phyloP scores from a whole-genome alignment of 2,113 vertebrate genomes.

The Sula dactylatra region DNA sequence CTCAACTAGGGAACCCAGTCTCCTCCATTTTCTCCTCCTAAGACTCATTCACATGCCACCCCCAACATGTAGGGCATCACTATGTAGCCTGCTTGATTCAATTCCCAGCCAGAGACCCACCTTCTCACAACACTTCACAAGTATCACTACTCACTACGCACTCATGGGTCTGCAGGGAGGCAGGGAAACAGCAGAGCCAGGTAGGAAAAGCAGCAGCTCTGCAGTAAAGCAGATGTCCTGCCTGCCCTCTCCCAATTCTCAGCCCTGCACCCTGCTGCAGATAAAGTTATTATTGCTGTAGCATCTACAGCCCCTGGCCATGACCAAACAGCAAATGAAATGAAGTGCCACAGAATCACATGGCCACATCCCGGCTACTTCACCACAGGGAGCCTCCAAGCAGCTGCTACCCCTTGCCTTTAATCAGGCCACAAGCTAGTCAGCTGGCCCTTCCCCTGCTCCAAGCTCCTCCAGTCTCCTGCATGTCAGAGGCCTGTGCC shows the following conservation, averaged over 20 bases:
- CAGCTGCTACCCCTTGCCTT: neutral
- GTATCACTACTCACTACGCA: neutral
- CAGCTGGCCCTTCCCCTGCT: neutral
- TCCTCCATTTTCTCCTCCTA: neutral
- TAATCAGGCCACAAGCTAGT: neutral
- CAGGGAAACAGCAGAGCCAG: neutral
- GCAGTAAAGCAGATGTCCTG: neutral
- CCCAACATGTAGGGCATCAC: neutral
- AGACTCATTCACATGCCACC: neutral
- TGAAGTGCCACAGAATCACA: neutral
- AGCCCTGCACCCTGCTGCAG: neutral
- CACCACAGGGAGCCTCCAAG: fast-evolving
- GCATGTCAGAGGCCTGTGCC: neutral
- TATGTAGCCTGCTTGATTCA: neutral
- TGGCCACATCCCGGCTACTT: fast-evolving
- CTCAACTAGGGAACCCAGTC: neutral
- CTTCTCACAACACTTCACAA: neutral
- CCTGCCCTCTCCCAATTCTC: neutral
- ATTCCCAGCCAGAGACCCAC: neutral
- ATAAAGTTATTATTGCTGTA: neutral
- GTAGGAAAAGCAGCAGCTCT: neutral
- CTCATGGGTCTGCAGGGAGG: neutral
- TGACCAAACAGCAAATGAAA: neutral
- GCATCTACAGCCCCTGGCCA: neutral
- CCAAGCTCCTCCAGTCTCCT: neutral